A percentile compares a stretch with the other conserved stretches of the same genome.
Conservation (phyloP, 1,140 invertebrate genomes). For the Popillia japonica region DNA sequence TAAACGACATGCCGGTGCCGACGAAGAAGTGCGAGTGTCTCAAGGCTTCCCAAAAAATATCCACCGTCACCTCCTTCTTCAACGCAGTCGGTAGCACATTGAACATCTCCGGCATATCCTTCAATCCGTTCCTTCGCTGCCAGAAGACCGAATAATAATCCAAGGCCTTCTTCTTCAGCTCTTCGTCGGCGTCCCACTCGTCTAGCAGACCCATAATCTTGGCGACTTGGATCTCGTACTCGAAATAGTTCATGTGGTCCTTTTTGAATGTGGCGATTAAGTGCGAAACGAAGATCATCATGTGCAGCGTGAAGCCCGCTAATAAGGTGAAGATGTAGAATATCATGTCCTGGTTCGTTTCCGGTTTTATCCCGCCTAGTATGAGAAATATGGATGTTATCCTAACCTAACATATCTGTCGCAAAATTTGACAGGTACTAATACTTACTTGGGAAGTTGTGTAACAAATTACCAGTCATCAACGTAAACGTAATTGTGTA, state of each 20-base stretch:
- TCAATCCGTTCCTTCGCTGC: slow-evolving; percentile 25
- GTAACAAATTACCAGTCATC: slow-evolving; percentile 4
- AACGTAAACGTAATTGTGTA: neutral
- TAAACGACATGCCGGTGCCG: slow-evolving; percentile 36
- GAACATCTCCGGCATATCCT: slow-evolving; percentile 37
- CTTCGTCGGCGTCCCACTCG: slow-evolving; percentile 29
- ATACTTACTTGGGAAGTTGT: slow-evolving; percentile 28
- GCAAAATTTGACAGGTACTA: neutral
- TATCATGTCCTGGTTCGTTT: neutral
- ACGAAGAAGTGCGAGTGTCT: slow-evolving; percentile 52
- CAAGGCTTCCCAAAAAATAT: slow-evolving; percentile 43
- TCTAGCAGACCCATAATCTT: neutral
- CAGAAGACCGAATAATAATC: slow-evolving; percentile 34
- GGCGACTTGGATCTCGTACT: neutral
- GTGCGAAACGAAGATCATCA: slow-evolving; percentile 23
- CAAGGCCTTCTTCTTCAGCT: slow-evolving; percentile 31
- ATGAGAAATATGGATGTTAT: neutral
- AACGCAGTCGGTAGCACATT: slow-evolving; percentile 27
- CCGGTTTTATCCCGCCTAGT: neutral
- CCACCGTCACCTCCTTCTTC: slow-evolving; percentile 40
- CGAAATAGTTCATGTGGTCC: slow-evolving; percentile 22
- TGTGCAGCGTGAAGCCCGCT: slow-evolving; percentile 4
- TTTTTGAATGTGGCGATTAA: slow-evolving; percentile 15
- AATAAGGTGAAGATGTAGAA: slow-evolving; percentile 8
- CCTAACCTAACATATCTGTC: neutral